A percentile compares a stretch with the other conserved stretches of the same genome.
These are phyloP conservation scores for Garrulus glandarius DNA, from an alignment of 2,797 vertebrate genomes.

Conservation along the genomic window DNA sequence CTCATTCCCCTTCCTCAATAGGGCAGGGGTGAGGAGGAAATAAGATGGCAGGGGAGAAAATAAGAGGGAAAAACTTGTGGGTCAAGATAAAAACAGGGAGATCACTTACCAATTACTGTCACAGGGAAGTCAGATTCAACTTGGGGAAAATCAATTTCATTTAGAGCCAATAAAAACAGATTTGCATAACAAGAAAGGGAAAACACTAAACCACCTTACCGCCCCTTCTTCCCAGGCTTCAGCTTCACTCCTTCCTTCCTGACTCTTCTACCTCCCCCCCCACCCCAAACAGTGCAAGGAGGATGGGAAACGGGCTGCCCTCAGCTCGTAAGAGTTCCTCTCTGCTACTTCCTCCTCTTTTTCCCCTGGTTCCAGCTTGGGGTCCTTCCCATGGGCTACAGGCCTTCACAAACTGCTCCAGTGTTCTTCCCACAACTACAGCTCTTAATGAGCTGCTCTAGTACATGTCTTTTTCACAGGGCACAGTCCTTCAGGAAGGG, in stretches of 20 bases:
- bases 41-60: background rate
- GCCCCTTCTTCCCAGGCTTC: background rate
- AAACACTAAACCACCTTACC: background rate
- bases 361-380: background rate
- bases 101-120: background rate
- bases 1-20: background rate
- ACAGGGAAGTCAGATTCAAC: background rate
- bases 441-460: background rate
- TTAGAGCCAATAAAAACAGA: background rate
- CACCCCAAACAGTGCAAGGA: background rate
- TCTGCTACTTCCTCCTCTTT: background rate
- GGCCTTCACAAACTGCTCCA: background rate
- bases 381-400: background rate
- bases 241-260: background rate
- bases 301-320: background rate
- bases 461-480: accelerated
- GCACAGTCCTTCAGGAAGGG: background rate
- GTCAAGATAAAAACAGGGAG: background rate
- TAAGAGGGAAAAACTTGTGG: background rate
- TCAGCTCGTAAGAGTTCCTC: background rate
- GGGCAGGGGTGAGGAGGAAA: background rate
- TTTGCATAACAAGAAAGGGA: background rate
- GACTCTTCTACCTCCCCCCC: background rate
- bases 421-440: background rate
- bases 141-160: background rate